Conservation (phyloP, 2,113 vertebrate genomes). For the Isichthys henryi region DNA sequence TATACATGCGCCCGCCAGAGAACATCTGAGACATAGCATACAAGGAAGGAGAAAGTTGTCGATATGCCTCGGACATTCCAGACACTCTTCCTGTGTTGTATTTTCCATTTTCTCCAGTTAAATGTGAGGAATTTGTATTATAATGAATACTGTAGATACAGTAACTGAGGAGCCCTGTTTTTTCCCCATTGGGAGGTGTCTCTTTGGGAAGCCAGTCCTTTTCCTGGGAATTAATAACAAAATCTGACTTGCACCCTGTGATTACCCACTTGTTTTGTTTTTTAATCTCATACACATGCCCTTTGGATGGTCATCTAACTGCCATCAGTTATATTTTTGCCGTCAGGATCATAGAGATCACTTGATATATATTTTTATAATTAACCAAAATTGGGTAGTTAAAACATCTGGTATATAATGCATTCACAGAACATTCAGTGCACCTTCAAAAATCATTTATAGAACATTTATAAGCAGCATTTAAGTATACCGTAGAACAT, state of each 20-base stretch:
- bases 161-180: neutral
- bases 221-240: neutral
- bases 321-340: neutral
- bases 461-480: neutral
- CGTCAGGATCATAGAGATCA: neutral
- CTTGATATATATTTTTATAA: neutral
- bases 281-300: neutral
- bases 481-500: neutral
- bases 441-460: neutral
- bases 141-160: neutral
- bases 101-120: neutral
- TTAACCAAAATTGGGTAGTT: neutral
- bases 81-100: neutral
- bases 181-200: neutral
- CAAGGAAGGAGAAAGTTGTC: neutral
- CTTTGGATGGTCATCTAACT: neutral
- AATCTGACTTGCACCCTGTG: neutral
- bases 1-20: conserved; percentile 51
- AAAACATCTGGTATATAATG: neutral
- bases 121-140: neutral
- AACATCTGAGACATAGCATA: neutral
- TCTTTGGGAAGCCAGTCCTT: neutral
- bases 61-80: neutral
- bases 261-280: neutral
- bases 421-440: neutral